Evolutionary conservation across 2,888 invertebrate species (phyloP).

Genomic region (Andrena bicolor): DNA sequence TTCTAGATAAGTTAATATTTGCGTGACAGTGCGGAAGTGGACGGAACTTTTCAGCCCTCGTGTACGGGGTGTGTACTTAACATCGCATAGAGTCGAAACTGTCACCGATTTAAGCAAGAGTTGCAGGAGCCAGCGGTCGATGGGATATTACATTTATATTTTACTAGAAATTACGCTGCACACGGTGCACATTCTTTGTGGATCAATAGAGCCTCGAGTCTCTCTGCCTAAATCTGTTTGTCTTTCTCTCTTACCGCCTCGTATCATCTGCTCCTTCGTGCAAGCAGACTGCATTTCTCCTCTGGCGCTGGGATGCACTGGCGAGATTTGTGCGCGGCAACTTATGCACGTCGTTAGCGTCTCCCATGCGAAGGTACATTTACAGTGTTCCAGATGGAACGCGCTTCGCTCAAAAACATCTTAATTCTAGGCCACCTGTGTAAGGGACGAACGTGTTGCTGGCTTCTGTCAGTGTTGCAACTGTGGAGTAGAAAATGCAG

Average conservation of each 20-base stretch:
- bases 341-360: slow-evolving; percentile 41
- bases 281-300: slow-evolving; percentile 23
- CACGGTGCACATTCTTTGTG: slow-evolving; percentile 70
- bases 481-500: not conserved
- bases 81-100: slow-evolving; percentile 10
- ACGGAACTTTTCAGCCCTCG: not conserved
- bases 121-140: slow-evolving; percentile 17
- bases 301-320: slow-evolving; percentile 8
- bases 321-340: slow-evolving; percentile 32
- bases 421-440: slow-evolving; percentile 4
- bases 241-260: slow-evolving; percentile 6
- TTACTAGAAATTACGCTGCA: slow-evolving; percentile 70
- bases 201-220: slow-evolving; percentile 73
- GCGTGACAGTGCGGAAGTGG: not conserved
- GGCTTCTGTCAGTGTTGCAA: not conserved
- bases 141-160: slow-evolving; percentile 63
- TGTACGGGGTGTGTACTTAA: not conserved
- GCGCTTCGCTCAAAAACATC: slow-evolving; percentile 20
- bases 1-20: slow-evolving; percentile 32
- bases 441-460: not conserved
- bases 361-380: not conserved
- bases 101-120: slow-evolving; percentile 17
- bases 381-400: slow-evolving; percentile 24
- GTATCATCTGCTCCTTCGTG: slow-evolving; percentile 6
- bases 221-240: not conserved